Evolutionary conservation across 2,888 invertebrate species (phyloP), one percentile per base, ranked within the genome.

Genomic region (Pyrrhia umbra): DNA sequence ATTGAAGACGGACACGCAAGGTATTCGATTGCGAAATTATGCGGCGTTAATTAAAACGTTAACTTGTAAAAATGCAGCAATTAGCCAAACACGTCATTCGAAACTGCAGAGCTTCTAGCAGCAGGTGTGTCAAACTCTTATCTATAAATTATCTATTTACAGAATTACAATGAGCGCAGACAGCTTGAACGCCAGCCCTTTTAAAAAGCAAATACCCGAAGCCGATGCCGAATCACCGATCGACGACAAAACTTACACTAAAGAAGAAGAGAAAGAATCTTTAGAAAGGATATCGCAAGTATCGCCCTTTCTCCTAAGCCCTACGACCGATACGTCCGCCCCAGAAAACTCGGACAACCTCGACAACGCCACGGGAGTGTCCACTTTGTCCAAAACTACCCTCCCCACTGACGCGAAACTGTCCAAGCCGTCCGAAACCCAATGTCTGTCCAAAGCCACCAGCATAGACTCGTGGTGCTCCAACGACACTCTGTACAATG

Each of bases 401-500:
- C 81, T 92, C 15, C 95, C 95, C 8, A 93, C 95, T 2, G 94
- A 95, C 78, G 90, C 92, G 18, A 95, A 95, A 70, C 91, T 92
- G 43, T 95, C 95, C 0, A 94, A 93, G 70, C 92, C 92, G 6
- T 90, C 92, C 30, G 94, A 95, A 79, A 92, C 92, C 15, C 92
- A 92, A 67, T 92, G 93, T 68, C 86, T 93, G 18, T 94, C 95
- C 2, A 95, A 95, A 82, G 96, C 96, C 0, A 96, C 96, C 27
- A 96, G 96, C 85, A 96, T 96, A 75, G 96, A 96, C 81, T 96
- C 96, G 2, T 96, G 96, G 93, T 96, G 96, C 85, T 96, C 96
- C 21, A 96, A 96, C 84, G 96, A 96, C 77, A 96, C 96, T 0
- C 86, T 96, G 2, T 96, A 96, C 84, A 96, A 96, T 80, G 94